Conservation (phyloP, 1,140 invertebrate species). For the Luehdorfia chinensis region DNA sequence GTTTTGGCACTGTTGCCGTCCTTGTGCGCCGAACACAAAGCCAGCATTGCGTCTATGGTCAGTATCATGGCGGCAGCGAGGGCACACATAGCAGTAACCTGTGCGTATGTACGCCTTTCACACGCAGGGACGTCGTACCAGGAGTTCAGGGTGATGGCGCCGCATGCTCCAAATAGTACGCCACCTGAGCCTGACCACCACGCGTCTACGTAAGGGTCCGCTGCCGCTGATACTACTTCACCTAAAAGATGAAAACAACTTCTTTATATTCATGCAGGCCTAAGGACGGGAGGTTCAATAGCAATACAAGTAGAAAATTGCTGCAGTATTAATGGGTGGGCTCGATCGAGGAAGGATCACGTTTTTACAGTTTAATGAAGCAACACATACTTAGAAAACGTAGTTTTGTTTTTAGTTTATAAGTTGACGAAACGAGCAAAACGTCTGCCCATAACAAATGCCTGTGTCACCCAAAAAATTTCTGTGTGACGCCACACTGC, state of each 20-base stretch:
- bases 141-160: constrained; percentile 34
- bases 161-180: constrained; percentile 44
- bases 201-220: constrained; percentile 55
- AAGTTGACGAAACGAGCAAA: too few relatives aligned
- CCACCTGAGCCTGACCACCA: constrained; percentile 59
- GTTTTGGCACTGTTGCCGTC: constrained; percentile 40
- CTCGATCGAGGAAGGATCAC: too few relatives aligned
- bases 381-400: too few relatives aligned
- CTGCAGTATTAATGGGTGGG: too few relatives aligned
- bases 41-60: constrained; percentile 43
- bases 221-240: constrained; percentile 53
- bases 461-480: too few relatives aligned
- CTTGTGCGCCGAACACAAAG: constrained; percentile 44
- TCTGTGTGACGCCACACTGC: too few relatives aligned
- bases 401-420: too few relatives aligned
- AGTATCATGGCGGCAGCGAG: constrained; percentile 43
- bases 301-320: too few relatives aligned
- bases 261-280: background rate
- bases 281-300: background rate
- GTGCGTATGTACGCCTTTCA: constrained; percentile 34
- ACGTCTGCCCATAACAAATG: too few relatives aligned
- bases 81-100: constrained; percentile 41
- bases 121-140: constrained; percentile 44
- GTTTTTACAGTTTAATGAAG: too few relatives aligned
- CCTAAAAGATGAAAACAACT: constrained; percentile 31